Base-by-base conservation (phyloP, 2,888 invertebrate genomes). In the Hyppa rectilinea region DNA sequence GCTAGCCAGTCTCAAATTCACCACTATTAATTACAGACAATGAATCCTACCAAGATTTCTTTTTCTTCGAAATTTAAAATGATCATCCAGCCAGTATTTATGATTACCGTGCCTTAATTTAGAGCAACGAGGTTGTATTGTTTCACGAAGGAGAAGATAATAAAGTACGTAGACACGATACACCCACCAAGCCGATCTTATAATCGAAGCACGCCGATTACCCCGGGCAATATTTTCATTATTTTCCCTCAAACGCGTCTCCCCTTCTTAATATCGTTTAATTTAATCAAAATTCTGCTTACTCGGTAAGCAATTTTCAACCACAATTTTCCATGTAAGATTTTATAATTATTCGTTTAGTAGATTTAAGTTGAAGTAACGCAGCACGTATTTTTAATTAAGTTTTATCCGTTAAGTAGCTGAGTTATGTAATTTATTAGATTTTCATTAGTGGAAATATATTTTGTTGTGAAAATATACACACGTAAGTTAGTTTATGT, bases 271-370 rank as follows among this genome's bases (percentile, higher is more conserved):
- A 94, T 94, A 94, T 91, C 85, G 90, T 90, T 89, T 95, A 94
- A 94, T 95, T 95, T 93, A 95, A 95, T 95, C 92, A 94, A 89
- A 91, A 91, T 90, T 90, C 72, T 92, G 92, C 92, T 92, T 90
- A 89, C 90, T 88, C 85, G 85, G 89, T 84, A 85, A 85, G 88
- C 89, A 89, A 90, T 90, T 89, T 88, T 83, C 80, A 83, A 88
- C 90, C 90, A 85, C 90, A 90, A 92, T 92, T 91, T 93, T 89
- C 87, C 84, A 90, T 88, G 88, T 88, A 92, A 88, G 88, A 92
- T 92, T 92, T 91, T 89, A 87, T 91, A 92, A 93, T 92, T 92
- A 91, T 87, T 78, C 78, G 68, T 82, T 83, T 81, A 84, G 83
- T 74, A 66, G 73, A 73, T 81, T 83, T 71, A 85, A 86, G 81